Evolutionary conservation across 2,888 invertebrate species (phyloP), one percentile per base, ranked within the genome.

Genomic region (Netelia fuscicornis): DNA sequence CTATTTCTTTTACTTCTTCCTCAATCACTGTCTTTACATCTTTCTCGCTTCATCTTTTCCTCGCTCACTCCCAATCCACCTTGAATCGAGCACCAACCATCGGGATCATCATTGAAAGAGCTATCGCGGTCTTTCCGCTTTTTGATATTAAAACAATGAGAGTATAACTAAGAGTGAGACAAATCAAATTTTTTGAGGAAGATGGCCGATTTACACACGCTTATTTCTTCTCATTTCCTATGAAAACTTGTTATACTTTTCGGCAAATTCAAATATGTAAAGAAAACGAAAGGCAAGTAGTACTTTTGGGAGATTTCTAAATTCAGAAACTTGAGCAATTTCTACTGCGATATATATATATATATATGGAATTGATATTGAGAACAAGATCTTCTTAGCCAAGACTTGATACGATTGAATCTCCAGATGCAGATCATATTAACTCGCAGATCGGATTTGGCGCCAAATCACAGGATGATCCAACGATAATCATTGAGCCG

Each of bases 91-190:
- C 70, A 23, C 75, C 62, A 64, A 62, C 75, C 82, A 48, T 82
- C 72, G 67, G 81, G 65, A 80, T 82, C 67, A 82, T 79, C 75
- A 85, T 85, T 85, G 82, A 82, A 85, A 85, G 78, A 75, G 79
- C 77, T 72, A 78, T 81, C 72, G 20, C 25, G 72, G 56, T 79
- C 37, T 79, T 71, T 71, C 56, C 54, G 52, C 70, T 44, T 60
- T 20, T 65, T 30, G 42, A 77, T 58, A 76, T 62, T 54, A 37
- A 77, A 25, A 82, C 20, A 37, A 48, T 2, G 25, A 68, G 67
- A 48, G 70, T 37, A 20, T 75, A 25, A 56, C 13, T 17, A 48
- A 72, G 54, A 64, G 6, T 37, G 8, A 6, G 6, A 37, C 37
- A 37, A 37, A 3, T 37, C 0, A 37, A 2, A 6, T 6, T 37